Base-by-base conservation (phyloP, 2,888 invertebrate species). In the Acleris cristana region DNA sequence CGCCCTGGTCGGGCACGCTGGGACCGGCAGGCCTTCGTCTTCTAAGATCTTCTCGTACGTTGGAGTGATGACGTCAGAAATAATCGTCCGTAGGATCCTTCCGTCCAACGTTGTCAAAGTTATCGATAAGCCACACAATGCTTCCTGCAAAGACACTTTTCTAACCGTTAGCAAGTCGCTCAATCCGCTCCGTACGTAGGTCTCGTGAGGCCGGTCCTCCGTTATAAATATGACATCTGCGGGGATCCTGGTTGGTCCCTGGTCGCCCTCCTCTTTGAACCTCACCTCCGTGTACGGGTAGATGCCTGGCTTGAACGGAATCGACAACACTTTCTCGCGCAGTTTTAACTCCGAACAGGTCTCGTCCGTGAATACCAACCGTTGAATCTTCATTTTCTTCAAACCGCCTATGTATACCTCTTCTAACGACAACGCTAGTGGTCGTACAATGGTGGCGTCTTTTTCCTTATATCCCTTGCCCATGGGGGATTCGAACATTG, bases 361-460 rank as follows among this genome's bases (percentile, higher is more conserved):
- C 54, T 94, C 94, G 66, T 95, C 95, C 0, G 94, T 91, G 76
- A 96, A 95, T 7, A 96, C 95, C 56, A 95, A 89, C 51, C 96
- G 93, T 79, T 95, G 95, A 49, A 97, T 96, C 86, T 96, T 96
- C 95, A 97, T 96, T 81, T 96, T 95, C 84, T 97, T 97, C n/a
- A 96, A 88, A 0, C 96, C 95, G 0, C 97, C 97, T 75, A 93
- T 95, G 82, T 94, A 96, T 8, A 96, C 84, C 72, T 94, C 94
- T 72, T 94, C 93, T 1, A 94, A 79, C 0, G 94, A 88, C 3
- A 94, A 76, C 30, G 91, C 84, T 3, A 94, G 81, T 3, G 94
- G 93, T 71, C 93, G 81, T 7, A 90, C 78, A 21, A 94, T 90
- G 2, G 92, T 88, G 0, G 88, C 77, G 71, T 94, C 94, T 73